Percentiles rank a stretch among this genome's conserved stretches.
phyloP scores from a whole-genome alignment of 2,113 vertebrate genomes.

The Psittacara wagleri region DNA sequence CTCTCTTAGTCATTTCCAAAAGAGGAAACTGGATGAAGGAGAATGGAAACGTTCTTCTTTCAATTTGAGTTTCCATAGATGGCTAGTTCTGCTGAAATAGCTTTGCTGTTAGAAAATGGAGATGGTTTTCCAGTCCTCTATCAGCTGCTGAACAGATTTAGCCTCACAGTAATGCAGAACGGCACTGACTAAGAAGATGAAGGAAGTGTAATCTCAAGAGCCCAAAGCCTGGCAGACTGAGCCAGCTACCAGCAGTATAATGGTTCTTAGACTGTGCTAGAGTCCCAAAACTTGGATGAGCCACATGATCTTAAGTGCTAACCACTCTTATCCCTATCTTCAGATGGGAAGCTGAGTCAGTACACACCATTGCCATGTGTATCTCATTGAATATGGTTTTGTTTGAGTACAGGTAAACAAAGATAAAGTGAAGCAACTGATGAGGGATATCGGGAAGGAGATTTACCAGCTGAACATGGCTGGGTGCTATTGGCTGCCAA shows the following conservation, averaged over 20 bases:
- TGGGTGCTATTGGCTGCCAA: conserved; percentile 92
- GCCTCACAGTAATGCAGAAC: neutral
- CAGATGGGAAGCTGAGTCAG: neutral
- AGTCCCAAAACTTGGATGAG: neutral
- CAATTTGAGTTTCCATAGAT: neutral
- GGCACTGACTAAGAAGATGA: neutral
- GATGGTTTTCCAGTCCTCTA: neutral
- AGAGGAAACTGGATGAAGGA: neutral
- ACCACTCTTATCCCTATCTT: neutral
- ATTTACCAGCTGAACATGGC: conserved; percentile 89
- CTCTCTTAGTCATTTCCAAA: neutral
- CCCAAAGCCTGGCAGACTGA: neutral
- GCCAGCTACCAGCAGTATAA: neutral
- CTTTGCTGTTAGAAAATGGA: neutral
- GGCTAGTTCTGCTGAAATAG: neutral
- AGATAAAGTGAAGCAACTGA: conserved; percentile 78
- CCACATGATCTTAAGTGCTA: neutral
- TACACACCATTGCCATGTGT: neutral
- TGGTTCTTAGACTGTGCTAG: neutral
- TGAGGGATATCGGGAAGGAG: conserved; percentile 81
- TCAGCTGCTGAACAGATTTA: neutral
- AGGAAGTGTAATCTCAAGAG: neutral
- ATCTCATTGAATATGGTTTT: neutral
- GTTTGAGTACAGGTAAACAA: conserved; percentile 81
- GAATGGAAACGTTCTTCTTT: neutral